Base-by-base conservation (phyloP, 2,888 invertebrate genomes). In the Hypselothyrea guttata region DNA sequence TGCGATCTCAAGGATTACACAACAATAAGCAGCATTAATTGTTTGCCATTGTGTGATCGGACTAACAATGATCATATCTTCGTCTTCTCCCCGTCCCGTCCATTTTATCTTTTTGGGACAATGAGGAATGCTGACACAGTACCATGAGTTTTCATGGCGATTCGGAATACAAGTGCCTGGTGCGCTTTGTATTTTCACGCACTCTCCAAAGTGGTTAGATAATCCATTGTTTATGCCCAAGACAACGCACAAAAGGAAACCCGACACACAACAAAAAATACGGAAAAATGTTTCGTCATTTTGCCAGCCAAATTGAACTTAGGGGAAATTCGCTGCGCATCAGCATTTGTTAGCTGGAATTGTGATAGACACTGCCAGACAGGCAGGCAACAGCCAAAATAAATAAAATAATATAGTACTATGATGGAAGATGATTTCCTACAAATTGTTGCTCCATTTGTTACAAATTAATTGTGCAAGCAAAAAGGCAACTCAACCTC, bases 151-250 rank as follows among this genome's bases (percentile, higher is more conserved):
- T 71, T 42, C 46, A 62, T 76, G 73, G 67, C 71, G 65, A 74
- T 81, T 81, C 71, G 64, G 53, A 68, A 52, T 61, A 79, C 86
- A 82, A 84, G 86, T 82, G 84, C 56, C 67, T 74, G 27, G 41
- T 1, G 46, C 41, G 59, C 70, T 42, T 73, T 75, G 67, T 73
- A 51, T 78, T 83, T 77, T 73, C 75, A 83, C 77, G 75, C 77
- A 75, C 70, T 75, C 71, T 77, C 64, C 77, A 67, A 83, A 86
- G 86, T 83, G 86, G 85, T 86, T 86, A 85, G 86, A 75, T 84
- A 84, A 75, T 86, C 81, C 86, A 85, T 84, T 86, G 86, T 86
- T 72, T 73, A 69, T 71, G 75, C 60, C 56, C 57, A 12, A 15
- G 35, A 34, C 13, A 40, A 7, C 1, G n/a, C 8, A n/a, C 12